Evolutionary conservation across 2,797 vertebrate species (phyloP).

Genomic region (Hybognathus amarus): DNA sequence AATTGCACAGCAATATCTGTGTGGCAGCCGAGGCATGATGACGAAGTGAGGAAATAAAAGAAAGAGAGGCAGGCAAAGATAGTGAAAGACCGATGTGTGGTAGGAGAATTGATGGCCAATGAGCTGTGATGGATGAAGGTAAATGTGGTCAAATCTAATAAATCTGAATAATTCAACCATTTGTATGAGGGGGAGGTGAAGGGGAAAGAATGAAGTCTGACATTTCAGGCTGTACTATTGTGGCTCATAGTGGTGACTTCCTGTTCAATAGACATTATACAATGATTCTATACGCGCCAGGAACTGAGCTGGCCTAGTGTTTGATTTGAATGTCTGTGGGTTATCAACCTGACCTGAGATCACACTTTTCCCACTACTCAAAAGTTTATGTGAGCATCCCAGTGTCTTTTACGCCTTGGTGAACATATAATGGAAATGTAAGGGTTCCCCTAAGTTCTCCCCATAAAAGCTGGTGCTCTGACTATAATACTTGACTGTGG

Average conservation of each 20-base stretch:
- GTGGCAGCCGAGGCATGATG: background rate
- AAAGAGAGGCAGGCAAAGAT: slow-evolving; percentile 4
- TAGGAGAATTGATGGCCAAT: slow-evolving; percentile 12
- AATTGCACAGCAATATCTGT: slow-evolving; percentile 21
- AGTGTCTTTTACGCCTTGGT: background rate
- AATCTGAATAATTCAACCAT: slow-evolving; percentile 50
- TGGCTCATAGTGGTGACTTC: slow-evolving; percentile 18
- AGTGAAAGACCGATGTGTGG: slow-evolving; percentile 4
- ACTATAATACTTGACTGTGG: slow-evolving; percentile 28
- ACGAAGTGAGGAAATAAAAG: slow-evolving; percentile 24
- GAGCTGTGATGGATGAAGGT: slow-evolving; percentile 48
- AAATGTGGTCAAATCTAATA: slow-evolving; percentile 48
- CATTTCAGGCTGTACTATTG: slow-evolving; percentile 38
- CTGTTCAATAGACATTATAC: slow-evolving; percentile 17
- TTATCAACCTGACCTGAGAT: slow-evolving; percentile 7
- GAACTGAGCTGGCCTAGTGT: background rate
- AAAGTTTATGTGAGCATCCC: slow-evolving; percentile 4
- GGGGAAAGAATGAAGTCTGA: slow-evolving; percentile 29
- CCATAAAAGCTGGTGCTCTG: background rate
- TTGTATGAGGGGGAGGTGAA: slow-evolving; percentile 30
- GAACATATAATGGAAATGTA: slow-evolving; percentile 4
- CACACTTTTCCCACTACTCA: background rate
- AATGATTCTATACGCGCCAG: background rate
- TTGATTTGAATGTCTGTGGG: slow-evolving; percentile 19
- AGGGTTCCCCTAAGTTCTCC: slow-evolving; percentile 4